Evolutionary conservation across 1,140 invertebrate species (phyloP).

Genomic region (Halictus rubicundus): DNA sequence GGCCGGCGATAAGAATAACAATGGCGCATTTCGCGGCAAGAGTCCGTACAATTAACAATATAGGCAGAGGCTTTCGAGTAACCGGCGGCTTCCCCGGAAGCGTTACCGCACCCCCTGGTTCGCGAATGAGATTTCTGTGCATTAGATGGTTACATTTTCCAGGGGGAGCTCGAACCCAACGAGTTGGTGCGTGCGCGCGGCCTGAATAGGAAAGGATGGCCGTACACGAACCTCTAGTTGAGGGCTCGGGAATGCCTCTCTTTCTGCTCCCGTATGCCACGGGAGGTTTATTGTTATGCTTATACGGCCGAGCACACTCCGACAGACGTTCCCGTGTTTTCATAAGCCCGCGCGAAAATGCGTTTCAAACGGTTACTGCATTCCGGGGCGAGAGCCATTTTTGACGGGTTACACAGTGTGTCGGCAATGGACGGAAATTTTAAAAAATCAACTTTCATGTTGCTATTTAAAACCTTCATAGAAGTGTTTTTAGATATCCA

Average conservation of each 20-base stretch:
- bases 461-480: neutral
- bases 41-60: constrained; percentile 14
- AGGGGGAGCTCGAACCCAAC: constrained; percentile 6
- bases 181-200: neutral
- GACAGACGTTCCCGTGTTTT: constrained; percentile 21
- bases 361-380: constrained; percentile 3
- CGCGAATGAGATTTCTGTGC: constrained; percentile 22
- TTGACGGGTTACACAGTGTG: neutral
- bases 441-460: too few species aligned
- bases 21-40: neutral
- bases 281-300: constrained; percentile 64
- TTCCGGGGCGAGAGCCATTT: neutral
- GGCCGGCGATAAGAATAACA: neutral
- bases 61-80: constrained; percentile 10
- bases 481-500: too few species aligned
- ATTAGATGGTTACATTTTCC: constrained; percentile 15
- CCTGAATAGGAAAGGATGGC: constrained; percentile 5
- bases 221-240: constrained; percentile 27
- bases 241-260: constrained; percentile 50
- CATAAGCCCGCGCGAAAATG: constrained; percentile 12
- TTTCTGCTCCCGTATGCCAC: constrained; percentile 49
- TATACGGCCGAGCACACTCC: constrained; percentile 43
- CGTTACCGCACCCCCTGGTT: neutral
- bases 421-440: too few species aligned
- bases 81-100: neutral